A percentile compares a stretch with the other conserved stretches of the same genome.
These are phyloP conservation scores for Spinibarbus caldwelli DNA, from an alignment of 2,797 vertebrate species.

Conservation along the genomic window DNA sequence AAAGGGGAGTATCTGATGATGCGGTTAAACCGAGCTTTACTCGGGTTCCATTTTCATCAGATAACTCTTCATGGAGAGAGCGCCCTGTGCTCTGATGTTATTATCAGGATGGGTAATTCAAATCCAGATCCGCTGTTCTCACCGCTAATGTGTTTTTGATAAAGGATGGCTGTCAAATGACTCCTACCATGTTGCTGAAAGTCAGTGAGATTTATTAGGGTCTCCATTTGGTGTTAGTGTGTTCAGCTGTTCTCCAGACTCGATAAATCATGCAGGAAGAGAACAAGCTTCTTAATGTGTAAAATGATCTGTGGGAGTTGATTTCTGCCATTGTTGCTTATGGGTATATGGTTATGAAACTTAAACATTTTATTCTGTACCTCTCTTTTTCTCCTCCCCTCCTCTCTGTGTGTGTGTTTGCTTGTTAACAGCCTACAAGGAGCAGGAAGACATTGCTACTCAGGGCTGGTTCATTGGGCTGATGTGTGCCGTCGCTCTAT, in stretches of 20 bases:
- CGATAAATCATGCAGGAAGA: neutral
- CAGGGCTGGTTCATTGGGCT: constrained; percentile 99
- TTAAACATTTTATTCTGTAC: constrained; percentile 19
- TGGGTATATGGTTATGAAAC: neutral
- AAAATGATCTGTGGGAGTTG: constrained; percentile 4
- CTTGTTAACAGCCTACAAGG: constrained; percentile 85
- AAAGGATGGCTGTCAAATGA: constrained; percentile 42
- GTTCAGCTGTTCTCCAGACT: constrained; percentile 18
- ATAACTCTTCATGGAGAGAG: constrained; percentile 26
- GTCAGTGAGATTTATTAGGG: constrained; percentile 35
- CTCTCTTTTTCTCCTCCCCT: neutral
- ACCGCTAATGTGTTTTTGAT: constrained; percentile 55
- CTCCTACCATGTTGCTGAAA: constrained; percentile 38
- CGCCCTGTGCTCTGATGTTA: constrained; percentile 17
- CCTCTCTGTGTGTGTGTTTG: constrained; percentile 30
- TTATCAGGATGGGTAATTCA: constrained; percentile 45
- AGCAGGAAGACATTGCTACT: constrained; percentile 94
- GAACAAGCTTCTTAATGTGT: constrained; percentile 13
- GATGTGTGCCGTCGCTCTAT: constrained; percentile 97
- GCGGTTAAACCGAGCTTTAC: constrained; percentile 8
- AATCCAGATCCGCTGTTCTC: constrained; percentile 44
- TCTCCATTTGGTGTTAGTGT: constrained; percentile 20
- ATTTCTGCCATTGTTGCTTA: constrained; percentile 3
- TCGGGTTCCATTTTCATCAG: constrained; percentile 8
- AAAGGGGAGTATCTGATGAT: neutral